These are phyloP conservation scores for Pocillopora damicornis DNA, from an alignment of 64 coral and sea anemone genomes.

Conservation along the genomic window DNA sequence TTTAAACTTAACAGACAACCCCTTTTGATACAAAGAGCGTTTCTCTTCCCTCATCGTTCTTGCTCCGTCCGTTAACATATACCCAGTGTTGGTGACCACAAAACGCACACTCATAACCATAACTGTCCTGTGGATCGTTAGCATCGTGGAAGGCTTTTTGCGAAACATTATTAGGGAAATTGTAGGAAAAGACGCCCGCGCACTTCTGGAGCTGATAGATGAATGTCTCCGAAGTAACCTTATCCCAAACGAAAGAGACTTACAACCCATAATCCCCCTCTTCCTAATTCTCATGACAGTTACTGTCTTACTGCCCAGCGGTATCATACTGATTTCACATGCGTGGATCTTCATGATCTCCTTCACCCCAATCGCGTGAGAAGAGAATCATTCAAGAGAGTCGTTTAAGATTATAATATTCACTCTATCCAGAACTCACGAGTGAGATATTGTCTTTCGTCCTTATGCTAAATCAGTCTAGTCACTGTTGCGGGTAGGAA, in stretches of 20 bases:
- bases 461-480: no score
- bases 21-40: no score
- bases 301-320: constrained; percentile 19
- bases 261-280: background rate
- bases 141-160: background rate
- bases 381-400: no score
- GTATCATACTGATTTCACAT: constrained; percentile 17
- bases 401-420: no score
- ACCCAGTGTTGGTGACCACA: background rate
- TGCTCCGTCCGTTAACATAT: background rate
- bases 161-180: background rate
- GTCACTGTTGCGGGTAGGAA: no score
- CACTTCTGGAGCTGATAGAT: background rate
- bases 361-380: no score
- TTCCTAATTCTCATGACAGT: constrained; percentile 16
- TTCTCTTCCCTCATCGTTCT: background rate
- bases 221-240: constrained; percentile 5
- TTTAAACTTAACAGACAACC: no score
- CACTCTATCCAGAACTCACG: no score
- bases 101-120: background rate
- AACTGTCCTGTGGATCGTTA: background rate
- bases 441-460: no score
- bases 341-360: constrained; percentile 29
- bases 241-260: background rate
- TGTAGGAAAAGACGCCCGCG: background rate